Evolutionary conservation across 2,113 vertebrate genomes (phyloP).

Genomic region (Triplophysa dalaica): DNA sequence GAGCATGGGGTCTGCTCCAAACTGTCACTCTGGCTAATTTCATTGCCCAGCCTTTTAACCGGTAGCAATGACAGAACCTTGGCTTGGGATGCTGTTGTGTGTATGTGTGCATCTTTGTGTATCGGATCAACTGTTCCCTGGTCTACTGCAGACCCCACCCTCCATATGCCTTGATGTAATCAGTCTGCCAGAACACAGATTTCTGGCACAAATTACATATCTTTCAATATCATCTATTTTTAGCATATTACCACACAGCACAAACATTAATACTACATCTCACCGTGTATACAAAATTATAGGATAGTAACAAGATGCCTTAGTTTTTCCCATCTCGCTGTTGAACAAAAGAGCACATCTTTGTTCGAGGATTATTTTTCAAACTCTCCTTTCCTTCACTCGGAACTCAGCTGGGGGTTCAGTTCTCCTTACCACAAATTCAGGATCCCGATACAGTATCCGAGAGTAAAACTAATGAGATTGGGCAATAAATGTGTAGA

Average conservation of each 20-base stretch:
- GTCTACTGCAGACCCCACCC: constrained; percentile 24
- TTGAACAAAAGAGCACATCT: too few relatives aligned
- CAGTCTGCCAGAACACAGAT: constrained; percentile 44
- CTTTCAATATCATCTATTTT: not conserved
- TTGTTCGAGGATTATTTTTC: not conserved
- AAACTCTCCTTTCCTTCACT: not conserved
- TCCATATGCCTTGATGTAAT: constrained; percentile 50
- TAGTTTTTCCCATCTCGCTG: too few relatives aligned
- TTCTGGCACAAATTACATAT: constrained; percentile 34
- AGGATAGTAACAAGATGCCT: too few relatives aligned
- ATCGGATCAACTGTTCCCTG: constrained; percentile 35
- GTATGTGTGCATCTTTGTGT: not conserved
- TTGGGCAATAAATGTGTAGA: constrained; percentile 16
- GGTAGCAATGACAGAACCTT: constrained; percentile 22
- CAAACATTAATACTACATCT: too few relatives aligned
- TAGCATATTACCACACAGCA: too few relatives aligned
- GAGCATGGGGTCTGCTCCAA: constrained; percentile 45
- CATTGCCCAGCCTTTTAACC: constrained; percentile 54
- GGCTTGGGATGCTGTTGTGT: constrained; percentile 31
- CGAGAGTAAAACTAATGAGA: constrained; percentile 6
- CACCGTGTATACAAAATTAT: too few relatives aligned
- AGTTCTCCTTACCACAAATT: not conserved
- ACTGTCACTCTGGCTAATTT: constrained; percentile 61
- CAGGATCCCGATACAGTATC: constrained; percentile 13
- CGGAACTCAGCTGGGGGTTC: not conserved